Percentiles rank a stretch among this genome's conserved stretches.
Conservation (phyloP, 2,888 invertebrate species). For the Parnassius smintheus region DNA sequence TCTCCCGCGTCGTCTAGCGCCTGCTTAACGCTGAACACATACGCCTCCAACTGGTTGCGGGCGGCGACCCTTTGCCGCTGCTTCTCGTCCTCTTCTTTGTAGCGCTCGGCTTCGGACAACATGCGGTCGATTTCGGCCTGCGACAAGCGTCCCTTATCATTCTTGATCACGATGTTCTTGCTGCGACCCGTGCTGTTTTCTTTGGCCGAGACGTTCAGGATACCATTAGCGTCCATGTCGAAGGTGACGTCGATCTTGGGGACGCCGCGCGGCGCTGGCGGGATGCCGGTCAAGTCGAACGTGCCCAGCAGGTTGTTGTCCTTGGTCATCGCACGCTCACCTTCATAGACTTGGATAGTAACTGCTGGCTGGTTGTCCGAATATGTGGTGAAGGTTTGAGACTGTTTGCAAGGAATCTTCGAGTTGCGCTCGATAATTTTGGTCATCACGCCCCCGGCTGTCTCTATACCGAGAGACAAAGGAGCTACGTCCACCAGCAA, state of each 20-base stretch:
- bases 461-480: constrained; percentile 51
- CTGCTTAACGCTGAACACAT: constrained; percentile 86
- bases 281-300: constrained; percentile 85
- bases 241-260: constrained; percentile 88
- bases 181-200: constrained; percentile 81
- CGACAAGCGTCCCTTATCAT: constrained; percentile 88
- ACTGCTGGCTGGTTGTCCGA: constrained; percentile 90
- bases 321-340: constrained; percentile 84
- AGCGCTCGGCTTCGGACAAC: constrained; percentile 86
- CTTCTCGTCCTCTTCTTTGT: constrained; percentile 86
- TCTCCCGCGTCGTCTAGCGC: constrained; percentile 79
- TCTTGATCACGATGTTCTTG: constrained; percentile 86
- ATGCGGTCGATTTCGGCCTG: constrained; percentile 91
- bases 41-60: constrained; percentile 87
- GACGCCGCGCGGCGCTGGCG: constrained; percentile 86
- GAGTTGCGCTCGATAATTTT: constrained; percentile 84
- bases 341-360: constrained; percentile 82
- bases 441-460: constrained; percentile 85
- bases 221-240: constrained; percentile 83
- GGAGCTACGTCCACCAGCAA: constrained; percentile 75
- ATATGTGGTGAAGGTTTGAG: constrained; percentile 90
- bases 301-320: constrained; percentile 86
- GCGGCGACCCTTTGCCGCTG: constrained; percentile 64
- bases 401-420: constrained; percentile 84
- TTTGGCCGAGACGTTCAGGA: constrained; percentile 87